phyloP scores from a whole-genome alignment of 1,140 invertebrate species.

The Drosophila ironensis region DNA sequence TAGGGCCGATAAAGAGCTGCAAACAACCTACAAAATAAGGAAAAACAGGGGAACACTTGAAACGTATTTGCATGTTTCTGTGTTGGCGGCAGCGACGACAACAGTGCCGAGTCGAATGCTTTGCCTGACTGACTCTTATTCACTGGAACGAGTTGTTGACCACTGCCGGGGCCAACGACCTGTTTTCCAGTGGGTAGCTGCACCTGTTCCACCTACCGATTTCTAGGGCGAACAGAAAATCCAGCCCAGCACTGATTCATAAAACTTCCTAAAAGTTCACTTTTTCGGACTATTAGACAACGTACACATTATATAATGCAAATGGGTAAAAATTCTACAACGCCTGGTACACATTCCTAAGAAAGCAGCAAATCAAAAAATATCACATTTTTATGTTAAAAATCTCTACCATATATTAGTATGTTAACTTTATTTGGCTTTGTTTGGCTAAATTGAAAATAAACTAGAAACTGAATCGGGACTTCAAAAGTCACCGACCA shows the following conservation, averaged over 20 bases:
- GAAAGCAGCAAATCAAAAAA: not conserved
- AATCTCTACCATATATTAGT: too few relatives aligned
- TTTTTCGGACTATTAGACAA: too few relatives aligned
- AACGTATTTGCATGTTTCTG: slow-evolving; percentile 56
- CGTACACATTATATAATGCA: too few relatives aligned
- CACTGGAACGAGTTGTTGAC: slow-evolving; percentile 33
- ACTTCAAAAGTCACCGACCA: slow-evolving; percentile 25
- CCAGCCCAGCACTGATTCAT: too few relatives aligned
- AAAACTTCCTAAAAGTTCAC: too few relatives aligned
- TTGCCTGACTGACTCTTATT: not conserved
- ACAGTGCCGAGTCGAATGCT: not conserved
- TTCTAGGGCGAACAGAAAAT: not conserved
- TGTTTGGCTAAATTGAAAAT: not conserved
- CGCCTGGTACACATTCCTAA: too few relatives aligned
- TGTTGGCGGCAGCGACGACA: slow-evolving; percentile 24
- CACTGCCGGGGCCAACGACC: slow-evolving; percentile 58
- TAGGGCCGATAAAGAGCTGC: slow-evolving; percentile 57
- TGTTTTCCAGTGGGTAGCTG: slow-evolving; percentile 14
- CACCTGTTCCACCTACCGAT: slow-evolving; percentile 1
- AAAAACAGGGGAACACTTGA: slow-evolving; percentile 21
- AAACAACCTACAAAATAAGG: slow-evolving; percentile 1
- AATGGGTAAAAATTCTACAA: too few relatives aligned
- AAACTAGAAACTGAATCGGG: slow-evolving; percentile 3
- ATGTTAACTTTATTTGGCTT: too few relatives aligned
- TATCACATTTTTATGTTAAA: not conserved